Percentiles rank a stretch among this genome's conserved stretches.
phyloP scores from a whole-genome alignment of 2,797 vertebrate species.

The Gambusia yucatana region DNA sequence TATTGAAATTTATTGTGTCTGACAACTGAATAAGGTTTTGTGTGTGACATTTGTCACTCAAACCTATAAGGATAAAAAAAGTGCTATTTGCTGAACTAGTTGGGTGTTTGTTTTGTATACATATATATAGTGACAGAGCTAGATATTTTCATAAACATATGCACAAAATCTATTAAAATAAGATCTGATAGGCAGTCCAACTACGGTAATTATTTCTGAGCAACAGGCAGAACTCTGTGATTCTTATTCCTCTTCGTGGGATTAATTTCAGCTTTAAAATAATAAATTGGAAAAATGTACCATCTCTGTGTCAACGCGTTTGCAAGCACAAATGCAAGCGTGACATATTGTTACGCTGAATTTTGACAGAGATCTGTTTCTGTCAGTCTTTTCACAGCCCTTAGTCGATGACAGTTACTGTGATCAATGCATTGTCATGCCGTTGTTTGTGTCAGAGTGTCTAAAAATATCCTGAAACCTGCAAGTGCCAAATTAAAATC shows the following conservation, averaged over 20 bases:
- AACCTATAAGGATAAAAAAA: neutral
- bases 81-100: constrained; percentile 17
- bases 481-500: constrained; percentile 61
- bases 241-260: constrained; percentile 80
- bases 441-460: constrained; percentile 62
- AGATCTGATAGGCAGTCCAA: constrained; percentile 63
- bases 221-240: constrained; percentile 81
- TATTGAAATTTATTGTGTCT: neutral
- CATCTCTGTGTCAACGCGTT: constrained; percentile 69
- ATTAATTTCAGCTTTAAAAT: constrained; percentile 80
- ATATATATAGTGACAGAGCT: constrained; percentile 57
- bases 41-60: neutral
- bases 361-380: constrained; percentile 69
- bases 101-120: constrained; percentile 53
- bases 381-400: constrained; percentile 51
- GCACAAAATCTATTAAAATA: constrained; percentile 84
- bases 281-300: constrained; percentile 78
- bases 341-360: constrained; percentile 64
- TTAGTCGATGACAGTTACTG: constrained; percentile 61
- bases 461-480: constrained; percentile 71
- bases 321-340: constrained; percentile 78
- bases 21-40: neutral
- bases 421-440: constrained; percentile 69
- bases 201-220: constrained; percentile 84
- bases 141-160: constrained; percentile 81